phyloP scores from a whole-genome alignment of 2,797 vertebrate genomes.

The Pseudochaenichthys georgianus region DNA sequence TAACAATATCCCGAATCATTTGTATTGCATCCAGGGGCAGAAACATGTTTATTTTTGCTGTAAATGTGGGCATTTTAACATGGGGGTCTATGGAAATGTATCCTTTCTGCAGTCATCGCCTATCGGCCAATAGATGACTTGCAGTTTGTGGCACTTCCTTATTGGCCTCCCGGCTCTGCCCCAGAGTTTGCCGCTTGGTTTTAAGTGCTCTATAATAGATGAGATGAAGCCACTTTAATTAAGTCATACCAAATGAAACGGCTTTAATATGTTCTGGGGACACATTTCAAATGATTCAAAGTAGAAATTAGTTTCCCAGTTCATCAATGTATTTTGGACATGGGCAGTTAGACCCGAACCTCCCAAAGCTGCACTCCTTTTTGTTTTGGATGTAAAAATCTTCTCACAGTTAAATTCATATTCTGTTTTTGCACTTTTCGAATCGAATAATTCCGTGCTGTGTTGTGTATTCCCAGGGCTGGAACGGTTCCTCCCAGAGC shows the following conservation, averaged over 20 bases:
- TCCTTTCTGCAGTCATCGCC: too few species aligned
- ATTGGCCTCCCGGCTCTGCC: too few species aligned
- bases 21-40: too few species aligned
- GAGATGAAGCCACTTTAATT: neutral
- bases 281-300: neutral
- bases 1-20: too few species aligned
- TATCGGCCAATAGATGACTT: too few species aligned
- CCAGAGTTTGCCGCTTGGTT: neutral
- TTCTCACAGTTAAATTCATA: neutral
- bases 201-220: neutral
- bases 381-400: slow-evolving; percentile 11
- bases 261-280: neutral
- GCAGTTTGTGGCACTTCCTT: too few species aligned
- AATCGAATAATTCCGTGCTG: neutral
- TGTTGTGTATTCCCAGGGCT: neutral
- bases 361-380: neutral
- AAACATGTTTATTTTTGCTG: too few species aligned
- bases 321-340: neutral
- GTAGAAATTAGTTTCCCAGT: neutral
- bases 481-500: neutral
- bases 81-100: too few species aligned
- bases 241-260: neutral
- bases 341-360: neutral
- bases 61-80: too few species aligned
- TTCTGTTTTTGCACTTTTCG: slow-evolving; percentile 3